Evolutionary conservation across 37 sponge, comb jelly and placozoan species (phyloP).

Genomic region (Agelas oroides): DNA sequence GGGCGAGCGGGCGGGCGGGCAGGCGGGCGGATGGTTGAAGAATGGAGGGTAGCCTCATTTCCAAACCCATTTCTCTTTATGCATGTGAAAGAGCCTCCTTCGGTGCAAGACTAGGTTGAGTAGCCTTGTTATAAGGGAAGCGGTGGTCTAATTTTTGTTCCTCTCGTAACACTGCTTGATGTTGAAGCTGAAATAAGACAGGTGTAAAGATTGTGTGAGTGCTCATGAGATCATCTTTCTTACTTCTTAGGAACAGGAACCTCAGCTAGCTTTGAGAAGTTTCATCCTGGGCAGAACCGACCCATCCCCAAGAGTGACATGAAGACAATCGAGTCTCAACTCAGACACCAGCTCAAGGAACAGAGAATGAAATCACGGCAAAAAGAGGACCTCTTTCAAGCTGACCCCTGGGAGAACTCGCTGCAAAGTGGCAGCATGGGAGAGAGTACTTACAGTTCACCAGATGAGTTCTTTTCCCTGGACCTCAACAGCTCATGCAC

Average conservation of each 20-base stretch:
- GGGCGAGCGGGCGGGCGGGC: no score
- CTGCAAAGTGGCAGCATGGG: neutral
- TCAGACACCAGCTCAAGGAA: conserved; percentile 35
- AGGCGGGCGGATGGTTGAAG: no score
- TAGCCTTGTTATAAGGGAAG: no score
- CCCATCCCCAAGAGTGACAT: conserved; percentile 55
- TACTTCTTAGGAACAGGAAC: neutral
- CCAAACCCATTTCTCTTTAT: no score
- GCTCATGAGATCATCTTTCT: no score
- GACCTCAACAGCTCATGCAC: conserved; percentile 14
- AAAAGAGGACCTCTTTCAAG: conserved; percentile 12
- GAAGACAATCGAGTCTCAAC: conserved; percentile 52
- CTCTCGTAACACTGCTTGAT: no score
- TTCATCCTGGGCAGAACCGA: conserved; percentile 38
- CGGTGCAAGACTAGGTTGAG: no score
- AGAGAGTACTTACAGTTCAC: neutral
- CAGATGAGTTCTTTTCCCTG: conserved; percentile 57
- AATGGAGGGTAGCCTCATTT: no score
- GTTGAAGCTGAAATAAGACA: no score
- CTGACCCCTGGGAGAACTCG: conserved; percentile 52
- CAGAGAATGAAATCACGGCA: conserved; percentile 4
- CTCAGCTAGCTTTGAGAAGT: neutral
- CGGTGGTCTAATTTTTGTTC: no score
- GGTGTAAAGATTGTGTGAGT: no score
- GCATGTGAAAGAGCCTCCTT: no score